Evolutionary conservation across 2,888 invertebrate genomes (phyloP), one percentile per base, ranked within the genome.

Genomic region (Miltochrista miniata): DNA sequence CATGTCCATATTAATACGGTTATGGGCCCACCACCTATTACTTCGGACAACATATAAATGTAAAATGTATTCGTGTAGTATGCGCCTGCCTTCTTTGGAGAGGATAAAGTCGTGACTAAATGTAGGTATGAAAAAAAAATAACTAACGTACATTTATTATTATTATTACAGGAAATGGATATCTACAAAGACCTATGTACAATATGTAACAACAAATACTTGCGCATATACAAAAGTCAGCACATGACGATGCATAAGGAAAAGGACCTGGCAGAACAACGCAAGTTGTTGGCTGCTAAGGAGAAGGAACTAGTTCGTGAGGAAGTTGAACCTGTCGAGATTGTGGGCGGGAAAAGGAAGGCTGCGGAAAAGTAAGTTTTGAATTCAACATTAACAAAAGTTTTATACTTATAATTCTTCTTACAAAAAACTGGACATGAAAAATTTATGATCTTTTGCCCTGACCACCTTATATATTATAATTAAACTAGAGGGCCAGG

Each of bases 211-310:
- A 78, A 74, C 64, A 86, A 61, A 80, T 92, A 76, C 68, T 78
- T 79, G 76, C 93, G 93, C 30, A 89, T 93, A 45, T 94, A 95
- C 58, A 83, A 93, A 70, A 89, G 87, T 43, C 89, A 92, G 45
- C 95, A 95, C 67, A 90, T 93, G 74, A 80, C 86, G 46, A 62
- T 74, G 59, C 93, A 93, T 59, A 79, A 67, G 14, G 84, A 88
- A 41, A 73, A 85, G 48, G 78, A 74, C 37, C 49, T 59, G 4
- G 65, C 65, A 0, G 64, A 57, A 39, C 72, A 76, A 45, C 67
- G 68, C 7, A 80, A 70, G 58, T 12, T 60, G 7, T 43, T 59
- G 31, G 44, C 44, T 18, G 58, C 65, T 24, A 58, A 64, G 35
- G 70, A 73, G 36, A 70, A 64, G 31, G 54, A 64, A 14, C 56